Conservation (phyloP, 2,797 vertebrate genomes). For the Galaxias olidus region DNA sequence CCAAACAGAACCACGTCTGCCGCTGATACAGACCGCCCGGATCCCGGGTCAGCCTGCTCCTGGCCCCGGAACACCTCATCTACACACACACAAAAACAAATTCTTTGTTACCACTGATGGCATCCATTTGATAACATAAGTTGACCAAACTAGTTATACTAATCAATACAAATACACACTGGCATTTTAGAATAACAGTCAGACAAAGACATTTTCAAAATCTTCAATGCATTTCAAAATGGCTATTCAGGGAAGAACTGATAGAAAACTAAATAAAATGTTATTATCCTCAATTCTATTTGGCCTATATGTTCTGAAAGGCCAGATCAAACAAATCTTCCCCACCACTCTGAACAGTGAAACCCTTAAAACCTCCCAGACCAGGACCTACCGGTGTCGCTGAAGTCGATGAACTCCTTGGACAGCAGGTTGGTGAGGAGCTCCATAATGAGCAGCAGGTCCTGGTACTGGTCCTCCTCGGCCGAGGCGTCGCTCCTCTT, state of each 20-base stretch:
- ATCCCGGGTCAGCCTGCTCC: constrained; percentile 85
- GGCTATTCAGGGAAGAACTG: too few species aligned
- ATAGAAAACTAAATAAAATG: too few species aligned
- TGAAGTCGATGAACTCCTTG: constrained; percentile 99
- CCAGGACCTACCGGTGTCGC: constrained; percentile 86
- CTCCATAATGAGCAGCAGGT: constrained; percentile 99
- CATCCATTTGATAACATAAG: too few species aligned
- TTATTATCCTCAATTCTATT: too few species aligned
- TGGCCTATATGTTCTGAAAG: too few species aligned
- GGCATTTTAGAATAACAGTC: too few species aligned
- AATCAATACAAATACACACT: too few species aligned
- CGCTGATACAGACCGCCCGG: constrained; percentile 88
- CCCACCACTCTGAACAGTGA: not conserved
- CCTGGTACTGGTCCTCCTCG: constrained; percentile 98
- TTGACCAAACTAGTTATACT: too few species aligned
- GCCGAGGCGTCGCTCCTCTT: constrained; percentile 89
- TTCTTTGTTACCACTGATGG: too few species aligned
- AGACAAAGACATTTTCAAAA: too few species aligned
- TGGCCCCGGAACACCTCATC: constrained; percentile 97
- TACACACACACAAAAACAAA: constrained; percentile 41
- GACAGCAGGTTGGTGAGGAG: constrained; percentile 97
- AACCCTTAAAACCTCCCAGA: not conserved
- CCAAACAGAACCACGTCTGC: constrained; percentile 97
- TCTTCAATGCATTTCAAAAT: too few species aligned
- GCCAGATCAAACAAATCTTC: not conserved